These are phyloP conservation scores for Phacellophora camtschatica DNA, from an alignment of 30 jellyfish, hydroid and myxozoan genomes.

Conservation along the genomic window DNA sequence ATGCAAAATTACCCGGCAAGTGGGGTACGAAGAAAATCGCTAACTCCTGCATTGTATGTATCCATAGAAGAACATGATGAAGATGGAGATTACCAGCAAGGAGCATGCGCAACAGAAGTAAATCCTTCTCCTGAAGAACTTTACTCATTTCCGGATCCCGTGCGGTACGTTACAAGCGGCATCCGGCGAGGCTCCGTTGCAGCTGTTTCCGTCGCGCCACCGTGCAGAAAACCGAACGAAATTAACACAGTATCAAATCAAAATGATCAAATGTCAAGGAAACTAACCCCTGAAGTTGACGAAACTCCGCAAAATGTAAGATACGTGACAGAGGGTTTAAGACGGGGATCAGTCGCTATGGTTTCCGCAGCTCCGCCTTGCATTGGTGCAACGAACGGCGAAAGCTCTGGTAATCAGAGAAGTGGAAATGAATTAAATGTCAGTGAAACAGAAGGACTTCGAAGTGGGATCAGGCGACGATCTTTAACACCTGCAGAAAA, in stretches of 20 bases:
- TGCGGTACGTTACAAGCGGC: conserved; percentile 56
- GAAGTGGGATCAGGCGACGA: conserved; percentile 59
- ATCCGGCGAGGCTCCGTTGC: conserved; percentile 69
- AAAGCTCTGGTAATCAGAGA: background rate
- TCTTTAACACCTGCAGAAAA: conserved; percentile 39
- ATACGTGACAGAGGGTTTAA: conserved; percentile 37
- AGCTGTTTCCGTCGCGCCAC: conserved; percentile 74
- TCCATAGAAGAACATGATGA: background rate
- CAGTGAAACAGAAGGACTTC: conserved; percentile 22
- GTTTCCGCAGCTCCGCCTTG: conserved; percentile 76
- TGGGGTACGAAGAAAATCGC: conserved; percentile 58
- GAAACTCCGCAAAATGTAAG: background rate
- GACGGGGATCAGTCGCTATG: conserved; percentile 62
- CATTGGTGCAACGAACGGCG: background rate
- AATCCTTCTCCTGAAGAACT: background rate
- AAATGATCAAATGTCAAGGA: background rate
- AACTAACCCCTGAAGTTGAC: background rate
- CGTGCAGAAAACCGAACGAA: conserved; percentile 12
- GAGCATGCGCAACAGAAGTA: background rate
- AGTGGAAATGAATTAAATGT: background rate
- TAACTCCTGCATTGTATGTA: conserved; percentile 39
- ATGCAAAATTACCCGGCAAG: background rate
- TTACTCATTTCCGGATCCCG: background rate
- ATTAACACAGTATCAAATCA: background rate
- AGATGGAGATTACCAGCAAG: background rate